A percentile compares a stretch with the other conserved stretches of the same genome.
Conservation (phyloP, 2,888 invertebrate genomes). For the Chalcosyrphus nemorum region DNA sequence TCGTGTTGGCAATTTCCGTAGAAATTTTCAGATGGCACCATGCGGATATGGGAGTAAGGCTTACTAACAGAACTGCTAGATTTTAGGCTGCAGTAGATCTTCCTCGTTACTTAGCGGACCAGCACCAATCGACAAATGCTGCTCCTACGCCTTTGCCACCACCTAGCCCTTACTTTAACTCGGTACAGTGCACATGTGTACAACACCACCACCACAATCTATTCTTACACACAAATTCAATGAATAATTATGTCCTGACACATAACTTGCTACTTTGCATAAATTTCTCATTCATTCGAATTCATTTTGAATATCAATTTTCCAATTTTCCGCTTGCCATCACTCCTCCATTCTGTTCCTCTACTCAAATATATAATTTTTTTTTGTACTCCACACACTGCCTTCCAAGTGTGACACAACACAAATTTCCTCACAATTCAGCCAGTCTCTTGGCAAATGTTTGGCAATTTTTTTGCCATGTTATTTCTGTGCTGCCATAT, state of each 20-base stretch:
- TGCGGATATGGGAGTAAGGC: too few relatives aligned
- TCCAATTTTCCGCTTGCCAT: constrained; percentile 72
- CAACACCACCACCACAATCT: neutral
- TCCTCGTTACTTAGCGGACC: too few relatives aligned
- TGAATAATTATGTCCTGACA: constrained; percentile 69
- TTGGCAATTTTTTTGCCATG: constrained; percentile 53
- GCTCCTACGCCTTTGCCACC: too few relatives aligned
- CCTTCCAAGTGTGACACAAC: constrained; percentile 51
- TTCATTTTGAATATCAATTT: constrained; percentile 72
- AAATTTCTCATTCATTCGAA: constrained; percentile 65
- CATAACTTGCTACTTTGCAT: constrained; percentile 68
- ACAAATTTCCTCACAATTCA: constrained; percentile 62
- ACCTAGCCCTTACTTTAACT: neutral
- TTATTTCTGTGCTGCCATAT: neutral
- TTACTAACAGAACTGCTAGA: too few relatives aligned
- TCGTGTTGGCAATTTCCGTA: too few relatives aligned
- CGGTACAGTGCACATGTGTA: constrained; percentile 1
- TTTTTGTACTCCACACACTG: neutral
- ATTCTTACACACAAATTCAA: constrained; percentile 42
- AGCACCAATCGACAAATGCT: too few relatives aligned
- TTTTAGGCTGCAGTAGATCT: too few relatives aligned
- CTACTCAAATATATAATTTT: neutral
- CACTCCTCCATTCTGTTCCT: neutral
- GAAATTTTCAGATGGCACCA: too few relatives aligned
- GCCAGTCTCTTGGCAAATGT: constrained; percentile 57